Conservation (phyloP, 2,113 vertebrate species). For the Amblyornis subalaris region DNA sequence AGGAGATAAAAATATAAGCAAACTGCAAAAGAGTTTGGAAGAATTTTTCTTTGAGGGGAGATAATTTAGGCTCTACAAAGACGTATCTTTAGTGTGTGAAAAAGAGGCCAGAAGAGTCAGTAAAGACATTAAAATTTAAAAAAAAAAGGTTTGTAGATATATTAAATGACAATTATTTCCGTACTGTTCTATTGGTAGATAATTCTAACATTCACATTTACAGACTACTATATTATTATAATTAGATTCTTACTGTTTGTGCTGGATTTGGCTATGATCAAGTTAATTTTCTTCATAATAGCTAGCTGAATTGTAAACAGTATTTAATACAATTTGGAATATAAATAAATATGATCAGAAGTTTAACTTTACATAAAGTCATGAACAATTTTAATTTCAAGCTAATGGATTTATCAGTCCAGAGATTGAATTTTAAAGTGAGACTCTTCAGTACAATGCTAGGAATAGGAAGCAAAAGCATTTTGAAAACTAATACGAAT, state of each 20-base stretch:
- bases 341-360: background rate
- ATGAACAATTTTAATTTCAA: background rate
- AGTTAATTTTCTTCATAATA: background rate
- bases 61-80: background rate
- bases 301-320: background rate
- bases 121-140: background rate
- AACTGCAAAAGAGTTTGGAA: background rate
- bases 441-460: slow-evolving; percentile 19
- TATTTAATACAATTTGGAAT: background rate
- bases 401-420: slow-evolving; percentile 12
- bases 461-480: slow-evolving; percentile 40
- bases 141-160: background rate
- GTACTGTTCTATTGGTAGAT: background rate
- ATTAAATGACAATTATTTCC: background rate
- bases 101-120: background rate
- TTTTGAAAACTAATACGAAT: slow-evolving; percentile 47
- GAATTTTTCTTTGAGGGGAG: background rate
- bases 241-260: background rate
- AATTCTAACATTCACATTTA: background rate
- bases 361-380: background rate
- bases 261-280: background rate
- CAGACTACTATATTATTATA: background rate
- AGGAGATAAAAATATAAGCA: background rate
- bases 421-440: slow-evolving; percentile 48
- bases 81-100: background rate